Conservation (phyloP, 2,888 invertebrate species). For the Resseliella maxima region DNA sequence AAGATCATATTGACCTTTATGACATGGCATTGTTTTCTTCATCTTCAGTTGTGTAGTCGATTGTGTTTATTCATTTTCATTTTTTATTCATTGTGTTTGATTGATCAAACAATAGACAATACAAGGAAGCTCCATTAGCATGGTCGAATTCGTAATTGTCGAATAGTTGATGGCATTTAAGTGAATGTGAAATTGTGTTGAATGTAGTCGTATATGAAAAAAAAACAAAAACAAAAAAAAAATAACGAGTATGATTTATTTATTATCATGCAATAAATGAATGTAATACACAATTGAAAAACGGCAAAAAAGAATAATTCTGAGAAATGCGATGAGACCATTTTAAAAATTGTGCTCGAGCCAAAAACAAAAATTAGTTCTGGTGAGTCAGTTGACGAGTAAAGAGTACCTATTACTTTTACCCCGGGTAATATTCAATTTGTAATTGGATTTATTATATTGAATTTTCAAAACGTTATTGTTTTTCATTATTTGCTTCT, state of each 20-base stretch:
- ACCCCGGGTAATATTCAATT: not conserved
- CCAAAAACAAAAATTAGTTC: slow-evolving; percentile 41
- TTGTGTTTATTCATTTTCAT: not conserved
- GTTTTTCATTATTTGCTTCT: no score
- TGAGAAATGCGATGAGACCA: not conserved
- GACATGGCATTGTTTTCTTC: not conserved
- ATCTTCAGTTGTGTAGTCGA: not conserved
- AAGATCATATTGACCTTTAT: not conserved
- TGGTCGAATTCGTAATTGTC: not conserved
- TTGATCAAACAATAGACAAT: no score
- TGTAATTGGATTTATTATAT: no score
- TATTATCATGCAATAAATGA: not conserved
- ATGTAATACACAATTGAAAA: no score
- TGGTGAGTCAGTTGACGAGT: not conserved
- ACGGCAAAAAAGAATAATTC: no score
- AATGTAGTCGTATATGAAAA: no score
- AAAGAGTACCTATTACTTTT: not conserved
- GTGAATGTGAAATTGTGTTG: not conserved
- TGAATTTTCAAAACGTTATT: no score
- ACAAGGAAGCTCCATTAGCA: not conserved
- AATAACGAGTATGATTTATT: not conserved
- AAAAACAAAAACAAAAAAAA: not conserved
- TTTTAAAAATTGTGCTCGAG: not conserved
- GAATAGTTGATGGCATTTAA: slow-evolving; percentile 17
- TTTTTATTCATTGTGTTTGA: not conserved